A percentile compares a stretch with the other conserved stretches of the same genome.
Conservation (phyloP, 2,797 vertebrate genomes). For the Clamator glandarius region DNA sequence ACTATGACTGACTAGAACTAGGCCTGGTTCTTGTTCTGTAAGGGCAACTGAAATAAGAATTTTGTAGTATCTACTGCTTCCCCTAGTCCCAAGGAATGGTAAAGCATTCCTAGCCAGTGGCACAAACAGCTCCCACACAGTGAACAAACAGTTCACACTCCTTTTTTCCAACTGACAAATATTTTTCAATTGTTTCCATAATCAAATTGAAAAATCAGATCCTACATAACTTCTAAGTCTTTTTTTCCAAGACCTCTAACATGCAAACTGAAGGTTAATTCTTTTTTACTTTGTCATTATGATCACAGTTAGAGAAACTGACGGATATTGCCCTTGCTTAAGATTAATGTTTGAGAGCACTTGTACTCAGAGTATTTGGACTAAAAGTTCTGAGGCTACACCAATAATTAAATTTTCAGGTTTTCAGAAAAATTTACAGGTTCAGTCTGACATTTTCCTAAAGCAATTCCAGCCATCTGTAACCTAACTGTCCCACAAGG, state of each 20-base stretch:
- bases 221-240: neutral
- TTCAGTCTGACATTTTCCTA: neutral
- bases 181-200: neutral
- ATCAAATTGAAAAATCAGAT: neutral
- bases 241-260: neutral
- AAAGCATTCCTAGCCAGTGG: neutral
- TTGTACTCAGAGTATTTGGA: neutral
- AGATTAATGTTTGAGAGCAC: neutral
- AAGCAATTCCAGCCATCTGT: neutral
- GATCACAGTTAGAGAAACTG: neutral
- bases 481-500: neutral
- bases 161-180: neutral
- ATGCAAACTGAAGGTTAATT: neutral
- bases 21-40: neutral
- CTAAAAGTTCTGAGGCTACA: neutral
- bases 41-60: neutral
- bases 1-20: neutral
- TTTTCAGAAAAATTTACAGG: neutral
- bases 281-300: neutral
- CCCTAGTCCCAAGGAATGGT: neutral
- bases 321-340: neutral
- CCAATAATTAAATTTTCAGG: neutral
- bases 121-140: neutral
- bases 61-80: neutral
- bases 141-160: neutral